Base-by-base conservation (phyloP, 2,797 vertebrate genomes). In the Ibycter americanus region DNA sequence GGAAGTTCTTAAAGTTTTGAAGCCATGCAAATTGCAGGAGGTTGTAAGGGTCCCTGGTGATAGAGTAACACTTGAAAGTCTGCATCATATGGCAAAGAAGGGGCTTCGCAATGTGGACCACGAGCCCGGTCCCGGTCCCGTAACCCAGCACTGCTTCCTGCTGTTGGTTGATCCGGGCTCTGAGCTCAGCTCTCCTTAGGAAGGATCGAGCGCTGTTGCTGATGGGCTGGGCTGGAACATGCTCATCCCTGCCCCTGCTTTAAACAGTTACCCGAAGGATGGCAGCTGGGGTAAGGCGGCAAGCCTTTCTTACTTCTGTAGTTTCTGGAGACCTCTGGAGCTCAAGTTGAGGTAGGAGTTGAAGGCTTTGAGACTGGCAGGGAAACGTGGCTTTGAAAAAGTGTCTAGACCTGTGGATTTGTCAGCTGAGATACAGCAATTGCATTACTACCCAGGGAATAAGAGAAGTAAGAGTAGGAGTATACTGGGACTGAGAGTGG, bases 61-160 rank as follows among this genome's bases (percentile, higher is more conserved):
- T 31, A 34, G 85, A 55, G 32, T 31, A 91, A 29, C 15, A 4
- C 38, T 54, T 54, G 16, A 68, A 68, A 20, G 6, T 42, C 20
- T 85, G 29, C 12, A 15, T 27, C 20, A 15, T 12, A 7, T 15
- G 34, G 36, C 3, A 6, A 92, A 62, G 52, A 65, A 58, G 90
- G 80, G 47, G 3, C 18, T 87, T 91, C 8, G 3, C 15, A 34
- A 5, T 27, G 16, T 12, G 44, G 36, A 59, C 15, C 0, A 0
- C 15, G 22, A 87, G 15, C 34, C 34, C 42, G 29, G 23, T 42
- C 40, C 6, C 14, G 14, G 14, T 68, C 8, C 62, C 1, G 1
- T 15, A 38, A 78, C 15, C n/a, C 49, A 44, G 8, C 22, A 7
- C 11, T 61, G 11, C 8, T 61, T 42, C 14, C 21, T 32, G 27